These are phyloP conservation scores for Masticophis lateralis DNA, from an alignment of 2,797 vertebrate genomes.

Conservation along the genomic window DNA sequence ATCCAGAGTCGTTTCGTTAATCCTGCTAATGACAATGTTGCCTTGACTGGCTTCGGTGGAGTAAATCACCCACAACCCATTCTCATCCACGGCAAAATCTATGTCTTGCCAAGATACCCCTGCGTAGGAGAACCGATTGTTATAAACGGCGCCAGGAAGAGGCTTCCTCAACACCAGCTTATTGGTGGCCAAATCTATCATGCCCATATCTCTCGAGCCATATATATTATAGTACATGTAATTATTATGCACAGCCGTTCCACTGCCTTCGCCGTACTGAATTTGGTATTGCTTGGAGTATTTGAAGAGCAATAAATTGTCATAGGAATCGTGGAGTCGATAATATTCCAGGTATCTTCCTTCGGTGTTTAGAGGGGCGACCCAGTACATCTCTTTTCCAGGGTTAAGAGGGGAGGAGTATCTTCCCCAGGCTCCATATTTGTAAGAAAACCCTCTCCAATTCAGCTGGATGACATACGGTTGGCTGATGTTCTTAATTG, in stretches of 20 bases:
- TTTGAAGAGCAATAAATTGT: conserved; percentile 67
- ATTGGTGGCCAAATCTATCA: conserved; percentile 58
- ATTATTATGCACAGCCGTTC: conserved; percentile 65
- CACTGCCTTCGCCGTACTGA: conserved; percentile 64
- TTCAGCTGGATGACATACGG: conserved; percentile 70
- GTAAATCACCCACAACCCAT: conserved; percentile 78
- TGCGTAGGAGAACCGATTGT: conserved; percentile 75
- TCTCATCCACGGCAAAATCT: conserved; percentile 75
- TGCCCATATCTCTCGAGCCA: conserved; percentile 44
- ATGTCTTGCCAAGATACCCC: conserved; percentile 74
- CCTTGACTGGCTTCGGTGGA: conserved; percentile 72
- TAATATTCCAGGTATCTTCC: conserved; percentile 57
- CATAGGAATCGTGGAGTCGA: conserved; percentile 64
- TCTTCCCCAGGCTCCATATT: conserved; percentile 72
- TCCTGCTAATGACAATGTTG: conserved; percentile 76
- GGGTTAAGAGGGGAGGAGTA: conserved; percentile 65
- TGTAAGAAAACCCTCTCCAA: conserved; percentile 68
- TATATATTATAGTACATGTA: conserved; percentile 67
- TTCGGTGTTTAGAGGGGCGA: conserved; percentile 66
- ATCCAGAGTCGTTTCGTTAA: conserved; percentile 74
- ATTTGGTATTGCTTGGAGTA: background rate
- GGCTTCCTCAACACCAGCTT: background rate
- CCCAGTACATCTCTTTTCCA: conserved; percentile 67
- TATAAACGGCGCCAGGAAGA: conserved; percentile 58
- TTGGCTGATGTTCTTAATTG: conserved; percentile 66